Percentiles rank a stretch among this genome's conserved stretches.
Conservation (phyloP, 1,140 invertebrate genomes). For the Caerostris darwini region DNA sequence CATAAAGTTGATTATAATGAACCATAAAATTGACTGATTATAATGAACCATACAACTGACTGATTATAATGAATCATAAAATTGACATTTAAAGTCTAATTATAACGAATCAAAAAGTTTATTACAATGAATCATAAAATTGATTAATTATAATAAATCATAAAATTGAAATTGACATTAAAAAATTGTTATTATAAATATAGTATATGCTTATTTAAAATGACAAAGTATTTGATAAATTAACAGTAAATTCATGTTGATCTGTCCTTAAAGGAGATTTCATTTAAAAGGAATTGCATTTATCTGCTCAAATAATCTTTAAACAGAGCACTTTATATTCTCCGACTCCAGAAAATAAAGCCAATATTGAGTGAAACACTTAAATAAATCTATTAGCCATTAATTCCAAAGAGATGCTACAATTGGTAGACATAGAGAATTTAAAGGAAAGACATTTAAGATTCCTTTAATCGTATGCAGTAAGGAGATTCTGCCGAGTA, state of each 20-base stretch:
- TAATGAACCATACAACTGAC: no score
- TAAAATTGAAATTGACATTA: no score
- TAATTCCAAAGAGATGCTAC: not conserved
- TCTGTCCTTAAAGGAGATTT: not conserved
- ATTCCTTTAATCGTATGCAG: not conserved
- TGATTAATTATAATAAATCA: no score
- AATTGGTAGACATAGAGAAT: not conserved
- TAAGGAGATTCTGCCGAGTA: conserved; percentile 9
- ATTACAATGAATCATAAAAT: no score
- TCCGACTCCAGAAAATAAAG: not conserved
- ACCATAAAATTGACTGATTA: no score
- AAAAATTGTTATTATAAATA: no score
- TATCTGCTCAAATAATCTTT: not conserved
- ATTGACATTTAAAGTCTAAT: no score
- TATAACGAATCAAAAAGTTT: no score
- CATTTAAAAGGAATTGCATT: not conserved
- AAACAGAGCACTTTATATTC: not conserved
- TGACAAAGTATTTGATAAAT: not conserved
- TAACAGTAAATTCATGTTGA: not conserved
- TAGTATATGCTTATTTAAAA: no score
- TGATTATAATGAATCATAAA: no score
- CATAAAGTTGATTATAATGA: no score
- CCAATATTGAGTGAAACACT: not conserved
- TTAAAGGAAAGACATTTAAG: conserved; percentile 5
- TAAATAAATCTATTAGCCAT: not conserved